Evolutionary conservation across 2,797 vertebrate species (phyloP).

Genomic region (Darevskia nairensis): DNA sequence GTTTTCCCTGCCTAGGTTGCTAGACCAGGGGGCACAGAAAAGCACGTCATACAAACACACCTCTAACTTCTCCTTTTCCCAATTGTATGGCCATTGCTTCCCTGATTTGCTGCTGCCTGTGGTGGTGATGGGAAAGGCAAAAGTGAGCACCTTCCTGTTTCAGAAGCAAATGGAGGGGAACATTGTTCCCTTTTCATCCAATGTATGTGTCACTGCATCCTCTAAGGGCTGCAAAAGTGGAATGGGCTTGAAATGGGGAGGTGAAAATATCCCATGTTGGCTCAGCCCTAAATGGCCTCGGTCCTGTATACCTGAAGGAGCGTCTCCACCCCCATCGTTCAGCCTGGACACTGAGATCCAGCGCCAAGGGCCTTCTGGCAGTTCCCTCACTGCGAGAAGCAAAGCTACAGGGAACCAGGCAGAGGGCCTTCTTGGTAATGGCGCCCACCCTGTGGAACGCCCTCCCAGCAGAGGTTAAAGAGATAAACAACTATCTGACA

Average conservation of each 20-base stretch:
- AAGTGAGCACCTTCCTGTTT: background rate
- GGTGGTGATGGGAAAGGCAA: background rate
- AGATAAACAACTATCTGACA: too few species aligned
- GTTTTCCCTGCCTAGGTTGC: background rate
- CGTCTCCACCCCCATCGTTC: too few species aligned
- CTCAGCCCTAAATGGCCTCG: background rate
- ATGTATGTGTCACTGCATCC: background rate
- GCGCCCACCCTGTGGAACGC: too few species aligned
- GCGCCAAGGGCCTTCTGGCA: too few species aligned
- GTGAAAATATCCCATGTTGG: background rate
- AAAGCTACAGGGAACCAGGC: too few species aligned
- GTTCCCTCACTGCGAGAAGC: too few species aligned
- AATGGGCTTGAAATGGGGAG: background rate
- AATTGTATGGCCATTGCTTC: too few species aligned
- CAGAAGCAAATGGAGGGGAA: background rate
- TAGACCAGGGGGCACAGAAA: background rate
- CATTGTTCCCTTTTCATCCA: too few species aligned
- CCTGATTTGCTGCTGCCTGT: background rate
- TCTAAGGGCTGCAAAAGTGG: background rate
- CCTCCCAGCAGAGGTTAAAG: too few species aligned
- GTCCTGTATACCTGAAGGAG: too few species aligned
- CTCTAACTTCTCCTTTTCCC: background rate
- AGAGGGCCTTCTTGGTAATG: too few species aligned
- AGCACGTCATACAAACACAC: background rate
- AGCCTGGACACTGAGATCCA: too few species aligned